Conservation (phyloP, 2,797 vertebrate species). For the Protonibea diacanthus region DNA sequence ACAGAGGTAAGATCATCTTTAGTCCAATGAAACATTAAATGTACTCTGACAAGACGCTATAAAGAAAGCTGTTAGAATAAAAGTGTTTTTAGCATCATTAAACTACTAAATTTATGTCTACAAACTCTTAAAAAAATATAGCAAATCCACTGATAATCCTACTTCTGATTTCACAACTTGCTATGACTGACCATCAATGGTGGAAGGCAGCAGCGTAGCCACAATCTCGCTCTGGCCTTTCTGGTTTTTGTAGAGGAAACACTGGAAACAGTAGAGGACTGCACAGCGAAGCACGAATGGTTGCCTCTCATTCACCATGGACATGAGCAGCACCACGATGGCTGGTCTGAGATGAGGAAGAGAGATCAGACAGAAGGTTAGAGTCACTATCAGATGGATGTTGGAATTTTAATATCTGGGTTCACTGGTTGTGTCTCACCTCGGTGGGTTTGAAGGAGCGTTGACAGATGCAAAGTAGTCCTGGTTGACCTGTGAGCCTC, state of each 20-base stretch:
- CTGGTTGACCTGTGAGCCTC: constrained; percentile 97
- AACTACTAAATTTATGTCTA: background rate
- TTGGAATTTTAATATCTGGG: background rate
- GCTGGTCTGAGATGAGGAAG: constrained; percentile 87
- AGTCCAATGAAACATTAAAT: background rate
- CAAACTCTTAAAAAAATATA: background rate
- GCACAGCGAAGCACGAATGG: constrained; percentile 98
- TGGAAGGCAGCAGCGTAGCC: constrained; percentile 95
- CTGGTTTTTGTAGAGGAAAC: constrained; percentile 98
- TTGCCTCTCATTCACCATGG: constrained; percentile 98
- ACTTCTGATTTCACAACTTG: background rate
- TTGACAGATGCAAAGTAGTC: constrained; percentile 99
- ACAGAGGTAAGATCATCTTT: background rate
- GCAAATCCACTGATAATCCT: background rate
- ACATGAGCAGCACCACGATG: constrained; percentile 98
- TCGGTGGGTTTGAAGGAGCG: constrained; percentile 96
- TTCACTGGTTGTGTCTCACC: constrained; percentile 79
- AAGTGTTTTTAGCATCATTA: background rate
- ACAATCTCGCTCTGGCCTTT: constrained; percentile 98
- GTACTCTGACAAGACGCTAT: background rate
- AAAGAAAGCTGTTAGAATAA: background rate
- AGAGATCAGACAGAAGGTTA: background rate
- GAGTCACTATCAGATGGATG: background rate
- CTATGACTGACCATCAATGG: constrained; percentile 92
- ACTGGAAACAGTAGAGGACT: constrained; percentile 99